Evolutionary conservation across 2,113 vertebrate species (phyloP), one percentile per base, ranked within the genome.

Genomic region (Falcunculus frontatus): DNA sequence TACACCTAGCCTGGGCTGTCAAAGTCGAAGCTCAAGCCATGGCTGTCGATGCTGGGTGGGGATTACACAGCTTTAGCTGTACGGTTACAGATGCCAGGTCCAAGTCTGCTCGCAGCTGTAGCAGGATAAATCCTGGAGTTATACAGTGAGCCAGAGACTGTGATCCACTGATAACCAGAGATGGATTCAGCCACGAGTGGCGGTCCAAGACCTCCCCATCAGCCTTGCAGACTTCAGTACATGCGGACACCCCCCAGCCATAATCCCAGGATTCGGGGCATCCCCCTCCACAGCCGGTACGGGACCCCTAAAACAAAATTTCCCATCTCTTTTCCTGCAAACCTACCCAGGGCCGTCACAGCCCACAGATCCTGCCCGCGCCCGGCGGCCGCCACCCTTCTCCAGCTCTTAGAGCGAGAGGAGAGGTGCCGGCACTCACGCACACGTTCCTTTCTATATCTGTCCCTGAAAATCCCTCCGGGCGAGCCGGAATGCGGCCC

Each of bases 281-380:
- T 53, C 39, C 32, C 32, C 29, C 26, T 1, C 39, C 3, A 0
- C 11, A 5, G 22, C 29, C 3, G 41, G 13, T 72, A 30, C 3
- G 1, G 21, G 17, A 42, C 12, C 46, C 33, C 41, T 9, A 19
- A 67, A 29, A 14, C 27, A 7, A 30, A 32, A 25, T 9, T 56
- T 32, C 39, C 35, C 32, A 4, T 37, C 32, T 70, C 9, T 65
- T 56, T 65, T 33, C 7, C 72, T 35, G 14, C 25, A 16, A 4
- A 84, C 26, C 13, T 0, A 4, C 2, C 21, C 57, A 2, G 2
- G 2, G 22, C 42, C 60, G 4, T 1, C 9, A 0, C 26, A n/a
- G 55, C 22, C 39, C 11, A 39, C 73, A 4, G 13, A 21, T 22
- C 39, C 72, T 55, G 68, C 57, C 60, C 9, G 30, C 35, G 52